These are phyloP conservation scores for Mayetiola destructor DNA, from an alignment of 2,888 invertebrate genomes.

Conservation along the genomic window DNA sequence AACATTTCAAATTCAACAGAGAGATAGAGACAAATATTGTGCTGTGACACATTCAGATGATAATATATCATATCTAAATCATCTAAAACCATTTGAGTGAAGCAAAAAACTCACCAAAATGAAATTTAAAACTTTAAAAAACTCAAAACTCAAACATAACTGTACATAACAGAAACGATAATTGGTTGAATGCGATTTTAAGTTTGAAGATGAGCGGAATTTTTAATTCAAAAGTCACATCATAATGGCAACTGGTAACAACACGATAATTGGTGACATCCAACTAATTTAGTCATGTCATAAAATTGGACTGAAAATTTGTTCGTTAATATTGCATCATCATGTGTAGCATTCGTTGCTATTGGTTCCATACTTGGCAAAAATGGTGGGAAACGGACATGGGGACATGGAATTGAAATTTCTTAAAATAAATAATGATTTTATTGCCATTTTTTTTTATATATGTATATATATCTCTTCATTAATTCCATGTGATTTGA, in stretches of 20 bases:
- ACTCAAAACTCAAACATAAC: conserved; percentile 2
- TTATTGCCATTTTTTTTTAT: too few relatives aligned
- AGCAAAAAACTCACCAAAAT: conserved; percentile 5
- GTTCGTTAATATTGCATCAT: conserved; percentile 7
- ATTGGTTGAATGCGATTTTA: too few relatives aligned
- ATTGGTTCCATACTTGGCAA: too few relatives aligned
- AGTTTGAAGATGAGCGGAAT: not conserved
- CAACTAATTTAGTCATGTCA: conserved; percentile 4
- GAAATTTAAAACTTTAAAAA: too few relatives aligned
- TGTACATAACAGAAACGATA: not conserved
- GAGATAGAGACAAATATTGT: not conserved
- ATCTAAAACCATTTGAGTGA: not conserved
- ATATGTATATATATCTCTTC: too few relatives aligned
- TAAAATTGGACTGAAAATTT: not conserved
- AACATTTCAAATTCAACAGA: not conserved
- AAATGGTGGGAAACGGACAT: too few relatives aligned
- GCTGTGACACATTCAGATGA: not conserved
- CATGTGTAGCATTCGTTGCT: not conserved
- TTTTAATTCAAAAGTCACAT: too few relatives aligned
- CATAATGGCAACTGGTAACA: too few relatives aligned
- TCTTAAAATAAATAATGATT: too few relatives aligned
- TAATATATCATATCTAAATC: conserved; percentile 5
- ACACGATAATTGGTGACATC: conserved; percentile 12
- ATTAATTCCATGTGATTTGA: conserved; percentile 8
- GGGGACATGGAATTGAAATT: too few relatives aligned